Conservation (phyloP, 2,888 invertebrate species). For the Heliconius erato region DNA sequence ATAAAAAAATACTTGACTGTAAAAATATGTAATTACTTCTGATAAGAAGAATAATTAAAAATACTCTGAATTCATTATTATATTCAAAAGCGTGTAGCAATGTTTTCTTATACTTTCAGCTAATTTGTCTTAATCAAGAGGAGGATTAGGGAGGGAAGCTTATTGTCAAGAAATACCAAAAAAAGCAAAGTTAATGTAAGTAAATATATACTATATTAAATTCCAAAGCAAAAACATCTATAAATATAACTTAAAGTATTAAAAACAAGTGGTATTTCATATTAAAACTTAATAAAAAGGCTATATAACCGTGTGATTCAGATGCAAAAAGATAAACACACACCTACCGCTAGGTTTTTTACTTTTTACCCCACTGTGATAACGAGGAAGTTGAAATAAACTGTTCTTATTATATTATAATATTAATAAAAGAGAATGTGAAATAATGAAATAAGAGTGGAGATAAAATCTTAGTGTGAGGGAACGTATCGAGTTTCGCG, state of each 20-base stretch:
- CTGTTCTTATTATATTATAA: slow-evolving; percentile 31
- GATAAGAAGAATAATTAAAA: no score
- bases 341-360: background rate
- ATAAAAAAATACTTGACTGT: no score
- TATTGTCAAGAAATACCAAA: background rate
- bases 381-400: slow-evolving; percentile 40
- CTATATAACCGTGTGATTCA: background rate
- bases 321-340: slow-evolving; percentile 6
- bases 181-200: background rate
- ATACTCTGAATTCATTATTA: no score
- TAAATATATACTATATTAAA: background rate
- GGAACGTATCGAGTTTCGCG: slow-evolving; percentile 79
- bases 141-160: no score
- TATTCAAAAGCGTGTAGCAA: no score
- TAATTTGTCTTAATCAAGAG: no score
- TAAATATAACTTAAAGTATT: background rate
- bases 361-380: slow-evolving; percentile 1
- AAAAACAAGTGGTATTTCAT: background rate
- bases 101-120: no score
- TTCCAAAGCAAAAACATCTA: background rate
- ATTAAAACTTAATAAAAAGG: background rate
- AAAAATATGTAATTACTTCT: no score
- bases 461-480: slow-evolving; percentile 56
- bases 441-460: slow-evolving; percentile 50
- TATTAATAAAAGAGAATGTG: slow-evolving; percentile 41